These are phyloP conservation scores for Agrotis segetum DNA, from an alignment of 2,888 invertebrate genomes.

Conservation along the genomic window DNA sequence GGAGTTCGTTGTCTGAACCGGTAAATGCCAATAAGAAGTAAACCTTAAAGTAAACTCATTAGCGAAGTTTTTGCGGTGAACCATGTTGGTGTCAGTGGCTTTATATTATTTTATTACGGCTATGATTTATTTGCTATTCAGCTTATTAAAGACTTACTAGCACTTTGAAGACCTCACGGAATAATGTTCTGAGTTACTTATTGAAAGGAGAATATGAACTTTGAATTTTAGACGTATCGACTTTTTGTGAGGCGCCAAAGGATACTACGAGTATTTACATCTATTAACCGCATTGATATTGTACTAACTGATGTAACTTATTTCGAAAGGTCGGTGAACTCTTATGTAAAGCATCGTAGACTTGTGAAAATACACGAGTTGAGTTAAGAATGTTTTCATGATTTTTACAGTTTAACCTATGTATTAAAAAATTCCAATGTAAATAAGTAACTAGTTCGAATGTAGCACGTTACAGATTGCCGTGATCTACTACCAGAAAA, in stretches of 20 bases:
- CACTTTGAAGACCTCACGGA: constrained; percentile 15
- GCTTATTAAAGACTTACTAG: constrained; percentile 35
- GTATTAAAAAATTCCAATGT: too few relatives aligned
- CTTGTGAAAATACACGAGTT: background rate
- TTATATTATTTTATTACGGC: constrained; percentile 63
- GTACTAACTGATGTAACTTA: too few relatives aligned
- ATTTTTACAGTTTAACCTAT: background rate
- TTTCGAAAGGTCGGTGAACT: background rate
- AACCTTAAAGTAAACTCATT: constrained; percentile 72
- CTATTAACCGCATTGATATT: too few relatives aligned
- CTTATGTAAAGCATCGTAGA: background rate
- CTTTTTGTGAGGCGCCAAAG: too few relatives aligned
- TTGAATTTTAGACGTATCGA: background rate
- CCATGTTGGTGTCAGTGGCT: constrained; percentile 49
- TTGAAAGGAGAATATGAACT: background rate
- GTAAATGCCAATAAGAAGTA: constrained; percentile 67
- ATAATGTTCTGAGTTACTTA: constrained; percentile 2
- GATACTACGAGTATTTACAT: too few relatives aligned
- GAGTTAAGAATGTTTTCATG: background rate
- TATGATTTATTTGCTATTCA: constrained; percentile 62
- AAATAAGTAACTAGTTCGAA: too few relatives aligned
- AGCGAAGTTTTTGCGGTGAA: constrained; percentile 62
- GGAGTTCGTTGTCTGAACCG: constrained; percentile 63
- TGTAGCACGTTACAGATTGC: too few relatives aligned
- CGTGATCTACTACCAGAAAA: too few relatives aligned